Base-by-base conservation (phyloP, 53 echinoderm and acorn worm genomes). In the Paracentrotus lividus region DNA sequence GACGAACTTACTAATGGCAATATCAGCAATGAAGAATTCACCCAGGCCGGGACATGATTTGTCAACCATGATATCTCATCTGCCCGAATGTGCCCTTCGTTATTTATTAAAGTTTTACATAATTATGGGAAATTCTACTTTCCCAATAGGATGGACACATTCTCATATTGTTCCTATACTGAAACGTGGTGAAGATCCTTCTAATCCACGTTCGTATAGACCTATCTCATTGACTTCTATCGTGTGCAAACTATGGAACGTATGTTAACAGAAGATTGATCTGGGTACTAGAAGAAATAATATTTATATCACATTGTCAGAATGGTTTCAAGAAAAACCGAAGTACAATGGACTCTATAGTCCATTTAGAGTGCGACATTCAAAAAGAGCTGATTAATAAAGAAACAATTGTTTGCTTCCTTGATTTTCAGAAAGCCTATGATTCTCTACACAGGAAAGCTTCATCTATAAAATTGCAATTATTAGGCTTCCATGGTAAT, bases 221-320 rank as follows among this genome's bases (percentile, higher is more conserved):
- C 91, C 91, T 14, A 91, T 91, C n/a, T 34, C 91, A 12, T 47
- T 91, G 21, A 68, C 75, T 9, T 91, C 91, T 12, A 66, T n/a
- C n/a, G n/a, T 91, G 52, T 36, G 91, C 42, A 91, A 91, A 69
- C 23, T 23, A 91, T 91, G 91, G 91, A 91, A 67, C 42, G 72
- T 66, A 91, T 91, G 91, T 91, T 34, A 69, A 68, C 24, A 69
- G 66, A 12, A 66, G 85, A 85, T 5, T 85, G 29, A 29, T 85
- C 20, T 47, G 85, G 85, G 4, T 24, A 47, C 21, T 85, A 24
- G 49, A 85, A 85, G n/a, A 47, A 20, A 10, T n/a, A 29, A 85
- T 51, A 42, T n/a, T 85, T 42, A 47, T 47, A 42, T 18, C 18
- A 21, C 23, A 18, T 9, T 18, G 29, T 24, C 85, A 85, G 23